Evolutionary conservation across 2,888 invertebrate species (phyloP), one percentile per base, ranked within the genome.

Genomic region (Clostera curtula): DNA sequence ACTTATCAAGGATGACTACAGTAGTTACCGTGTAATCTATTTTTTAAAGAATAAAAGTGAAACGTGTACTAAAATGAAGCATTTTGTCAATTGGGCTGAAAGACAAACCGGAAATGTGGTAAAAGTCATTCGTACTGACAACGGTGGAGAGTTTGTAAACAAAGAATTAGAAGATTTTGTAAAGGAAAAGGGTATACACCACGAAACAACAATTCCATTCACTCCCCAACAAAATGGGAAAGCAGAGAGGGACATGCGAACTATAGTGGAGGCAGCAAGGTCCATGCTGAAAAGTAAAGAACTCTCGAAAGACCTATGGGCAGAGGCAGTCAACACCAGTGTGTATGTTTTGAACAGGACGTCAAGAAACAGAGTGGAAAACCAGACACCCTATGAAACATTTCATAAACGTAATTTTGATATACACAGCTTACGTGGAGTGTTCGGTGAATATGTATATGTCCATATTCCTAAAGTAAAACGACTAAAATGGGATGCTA

Each of bases 191-290:
- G 60, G 57, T 5, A 56, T 60, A 4, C 29, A 16, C 14, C 56
- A 60, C 24, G 51, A 60, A 38, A 48, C 24, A 0, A 31, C 43
- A 5, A 50, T 52, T 1, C 31, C 44, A 2, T 60, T 59, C 31
- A 57, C 59, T 5, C 60, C 65, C 3, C 49, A 65, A 37, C 61
- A 68, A 38, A 73, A 71, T 39, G 61, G 63, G 3, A 34, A 41
- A 26, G 53, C 56, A 0, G 62, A 66, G 27, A 37, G 60, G 5
- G 55, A 64, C 4, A 29, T 19, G 6, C n/a, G 29, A 1, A 29
- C 25, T 1, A 2, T 29, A 3, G 10, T 17, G 1, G 29, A 21
- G 9, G 12, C 24, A 1, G 21, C 29, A 1, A 9, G 29, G n/a
- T 13, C 21, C 4, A 16, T 29, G 12, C 10, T 29, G 10, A 15